Base-by-base conservation (phyloP, 2,113 vertebrate genomes). In the Oryzias woworae region DNA sequence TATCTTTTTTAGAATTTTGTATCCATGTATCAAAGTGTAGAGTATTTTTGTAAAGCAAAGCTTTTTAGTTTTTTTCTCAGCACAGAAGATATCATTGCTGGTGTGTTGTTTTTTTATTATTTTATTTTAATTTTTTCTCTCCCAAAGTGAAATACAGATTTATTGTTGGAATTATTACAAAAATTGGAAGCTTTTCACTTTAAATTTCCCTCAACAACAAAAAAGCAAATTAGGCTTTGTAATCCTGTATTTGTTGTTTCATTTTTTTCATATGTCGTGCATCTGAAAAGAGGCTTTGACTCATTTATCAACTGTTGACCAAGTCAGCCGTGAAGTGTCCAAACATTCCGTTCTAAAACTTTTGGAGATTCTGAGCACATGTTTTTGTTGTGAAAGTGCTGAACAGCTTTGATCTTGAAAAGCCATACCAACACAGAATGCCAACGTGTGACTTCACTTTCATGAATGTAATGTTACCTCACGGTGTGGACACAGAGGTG, bases 31-130 rank as follows among this genome's bases (percentile, higher is more conserved):
- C 85, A 82, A 87, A 90, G 83, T 82, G 82, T 89, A 90, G 87
- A 90, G 84, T 91, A 91, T 92, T 90, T 92, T 91, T 91, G 80
- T 92, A 92, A 87, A 69, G 75, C 55, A 53, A 77, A 84, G 86
- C 71, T 79, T 82, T 58, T 77, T 54, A 62, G 52, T 90, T 86
- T 20, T 75, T 81, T 67, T 68, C 80, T 79, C 84, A 81, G 80
- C 67, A 90, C 85, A 89, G 66, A 86, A 80, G 46, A 46, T 84
- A 88, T 89, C 76, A 83, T 72, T 75, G 83, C 71, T 80, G 60
- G 77, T 74, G 65, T 80, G 72, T 71, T 72, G 58, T 57, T 26
- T 54, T 68, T 71, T 36, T 36, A 3, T 36, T 10, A 1, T 36
- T 31, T 36, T 31, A 8, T 36, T 36, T 31, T 36, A 8, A 8